These are phyloP conservation scores for Silurus meridionalis DNA, from an alignment of 2,113 vertebrate species.

Conservation along the genomic window DNA sequence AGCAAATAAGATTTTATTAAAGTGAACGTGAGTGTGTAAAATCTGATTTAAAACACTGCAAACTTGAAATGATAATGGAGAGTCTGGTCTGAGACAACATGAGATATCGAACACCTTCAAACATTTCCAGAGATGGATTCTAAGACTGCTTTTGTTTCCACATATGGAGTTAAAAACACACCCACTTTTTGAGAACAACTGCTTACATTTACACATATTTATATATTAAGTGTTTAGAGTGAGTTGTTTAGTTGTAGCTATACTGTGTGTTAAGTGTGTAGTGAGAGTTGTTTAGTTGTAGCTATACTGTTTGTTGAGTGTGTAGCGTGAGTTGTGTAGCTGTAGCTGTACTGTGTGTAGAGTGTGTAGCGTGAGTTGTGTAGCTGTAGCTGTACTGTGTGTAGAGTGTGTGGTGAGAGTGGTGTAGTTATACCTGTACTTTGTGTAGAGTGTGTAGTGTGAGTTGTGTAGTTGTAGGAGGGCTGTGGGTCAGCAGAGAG, in stretches of 20 bases:
- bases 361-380: background rate
- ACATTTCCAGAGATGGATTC: background rate
- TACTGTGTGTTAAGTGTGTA: background rate
- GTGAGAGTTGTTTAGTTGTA: background rate
- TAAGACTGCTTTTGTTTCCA: background rate
- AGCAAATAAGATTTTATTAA: background rate
- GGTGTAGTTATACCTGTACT: constrained; percentile 71
- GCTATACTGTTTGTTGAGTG: background rate
- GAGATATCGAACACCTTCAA: background rate
- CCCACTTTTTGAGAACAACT: background rate
- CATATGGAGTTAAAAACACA: background rate
- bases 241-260: background rate
- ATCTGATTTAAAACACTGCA: background rate
- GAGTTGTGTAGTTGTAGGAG: constrained; percentile 73
- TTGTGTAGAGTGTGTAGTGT: constrained; percentile 70
- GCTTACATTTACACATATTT: background rate
- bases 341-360: background rate
- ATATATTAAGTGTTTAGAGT: background rate
- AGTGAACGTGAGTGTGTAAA: background rate
- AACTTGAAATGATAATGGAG: background rate
- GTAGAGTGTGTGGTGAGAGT: background rate
- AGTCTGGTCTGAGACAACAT: background rate
- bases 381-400: background rate
- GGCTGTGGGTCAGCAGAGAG: constrained; percentile 67
- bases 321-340: background rate